Base-by-base conservation (phyloP, 2,888 invertebrate genomes). In the Pheosia tremula region DNA sequence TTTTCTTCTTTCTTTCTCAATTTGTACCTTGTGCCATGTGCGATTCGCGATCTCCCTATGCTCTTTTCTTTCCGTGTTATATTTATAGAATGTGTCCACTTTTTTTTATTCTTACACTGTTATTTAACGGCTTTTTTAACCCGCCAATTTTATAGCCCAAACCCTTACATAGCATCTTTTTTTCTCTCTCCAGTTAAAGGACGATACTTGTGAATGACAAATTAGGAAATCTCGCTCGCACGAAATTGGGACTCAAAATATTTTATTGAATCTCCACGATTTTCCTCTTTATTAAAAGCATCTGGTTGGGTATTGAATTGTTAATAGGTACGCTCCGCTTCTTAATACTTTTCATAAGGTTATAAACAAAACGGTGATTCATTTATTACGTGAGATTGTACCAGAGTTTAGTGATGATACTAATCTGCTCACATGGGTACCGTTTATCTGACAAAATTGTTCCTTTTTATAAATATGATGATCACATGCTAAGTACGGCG, bases 171-270 rank as follows among this genome's bases (percentile, higher is more conserved):
- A 61, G 74, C 75, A 75, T 75, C 75, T 76, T 75, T 80, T 24
- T 79, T 79, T 76, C n/a, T 39, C 69, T 75, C 69, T 74, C 70
- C 77, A 61, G 74, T 77, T 78, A 84, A 79, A 83, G 83, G 77
- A 80, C 80, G 84, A 84, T 83, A 86, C 86, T 87, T 74, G 80
- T 85, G 84, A 88, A 88, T 88, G 89, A 90, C 88, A 89, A 90
- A 90, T 89, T 88, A 88, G 84, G 78, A 84, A 79, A 80, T 83
- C 82, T 81, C 78, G 70, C 81, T 71, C 81, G 83, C 81, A 81
- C 81, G 73, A 85, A 87, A 86, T 86, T 85, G 83, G 82, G 77
- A 74, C 73, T 64, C 62, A 74, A 74, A 81, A 83, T 79, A 77
- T 85, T 85, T 86, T 85, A 88, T 87, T 85, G 85, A 85, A 86